A percentile compares a stretch with the other conserved stretches of the same genome.
phyloP scores from a whole-genome alignment of 1,140 invertebrate genomes.

The Platyscapa corneri region DNA sequence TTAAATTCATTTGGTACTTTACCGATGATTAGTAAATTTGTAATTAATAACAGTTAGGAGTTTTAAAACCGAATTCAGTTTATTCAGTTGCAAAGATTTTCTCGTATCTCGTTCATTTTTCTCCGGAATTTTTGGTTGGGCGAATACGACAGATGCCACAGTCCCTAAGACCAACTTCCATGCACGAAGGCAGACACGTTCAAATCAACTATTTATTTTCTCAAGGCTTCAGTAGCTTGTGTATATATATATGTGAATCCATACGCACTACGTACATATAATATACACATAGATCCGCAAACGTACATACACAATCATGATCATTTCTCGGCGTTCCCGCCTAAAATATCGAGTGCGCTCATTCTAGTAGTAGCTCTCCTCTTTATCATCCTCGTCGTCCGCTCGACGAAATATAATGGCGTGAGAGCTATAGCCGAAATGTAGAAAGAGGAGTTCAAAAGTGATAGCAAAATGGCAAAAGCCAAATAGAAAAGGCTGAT shows the following conservation, averaged over 20 bases:
- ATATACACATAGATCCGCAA: no score
- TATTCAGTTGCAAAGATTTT: no score
- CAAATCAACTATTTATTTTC: conserved; percentile 10
- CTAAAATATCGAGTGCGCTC: conserved; percentile 26
- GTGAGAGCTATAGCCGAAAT: neutral
- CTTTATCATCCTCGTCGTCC: neutral
- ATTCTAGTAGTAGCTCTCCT: neutral
- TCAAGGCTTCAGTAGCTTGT: neutral
- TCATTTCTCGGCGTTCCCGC: conserved; percentile 16
- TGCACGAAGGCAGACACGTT: neutral
- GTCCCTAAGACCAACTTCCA: no score
- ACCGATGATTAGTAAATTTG: no score
- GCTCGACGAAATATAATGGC: neutral
- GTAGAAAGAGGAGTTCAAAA: neutral
- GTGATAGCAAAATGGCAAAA: conserved; percentile 2
- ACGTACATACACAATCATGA: neutral
- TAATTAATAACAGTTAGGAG: no score
- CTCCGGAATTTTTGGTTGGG: no score
- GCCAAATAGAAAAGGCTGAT: neutral
- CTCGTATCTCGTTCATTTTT: no score
- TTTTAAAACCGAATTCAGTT: no score
- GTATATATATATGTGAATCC: no score
- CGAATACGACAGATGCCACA: no score
- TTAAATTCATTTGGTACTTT: no score
- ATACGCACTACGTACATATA: no score